phyloP scores from a whole-genome alignment of 2,888 invertebrate species.

The Helicoverpa assulta region DNA sequence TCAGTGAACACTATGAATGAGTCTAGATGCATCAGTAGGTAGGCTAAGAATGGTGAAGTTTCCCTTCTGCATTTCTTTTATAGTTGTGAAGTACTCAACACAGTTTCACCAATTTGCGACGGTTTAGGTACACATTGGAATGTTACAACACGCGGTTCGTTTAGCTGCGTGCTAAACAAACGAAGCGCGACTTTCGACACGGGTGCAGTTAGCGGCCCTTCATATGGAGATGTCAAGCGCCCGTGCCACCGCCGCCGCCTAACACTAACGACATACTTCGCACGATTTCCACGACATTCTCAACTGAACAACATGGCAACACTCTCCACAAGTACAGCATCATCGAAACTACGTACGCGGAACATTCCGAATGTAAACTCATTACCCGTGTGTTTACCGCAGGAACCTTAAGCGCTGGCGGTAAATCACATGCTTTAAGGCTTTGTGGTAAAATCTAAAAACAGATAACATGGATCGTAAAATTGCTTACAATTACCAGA shows the following conservation, averaged over 20 bases:
- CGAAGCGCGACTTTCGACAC: conserved; percentile 80
- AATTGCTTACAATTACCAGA: conserved; percentile 59
- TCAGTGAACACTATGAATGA: conserved; percentile 24
- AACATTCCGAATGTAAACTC: conserved; percentile 44
- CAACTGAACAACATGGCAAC: conserved; percentile 63
- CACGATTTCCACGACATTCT: conserved; percentile 76
- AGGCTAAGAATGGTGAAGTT: conserved; percentile 57
- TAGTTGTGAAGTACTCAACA: conserved; percentile 68
- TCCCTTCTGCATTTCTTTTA: conserved; percentile 66
- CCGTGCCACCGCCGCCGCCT: conserved; percentile 47
- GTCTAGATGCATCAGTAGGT: conserved; percentile 20
- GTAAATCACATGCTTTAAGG: conserved; percentile 50
- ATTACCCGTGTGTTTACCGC: conserved; percentile 40
- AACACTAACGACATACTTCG: conserved; percentile 75
- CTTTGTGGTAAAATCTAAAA: conserved; percentile 49
- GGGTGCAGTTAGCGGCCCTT: conserved; percentile 83
- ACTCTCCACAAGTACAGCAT: conserved; percentile 54
- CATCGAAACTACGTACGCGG: conserved; percentile 42
- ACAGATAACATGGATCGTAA: conserved; percentile 48
- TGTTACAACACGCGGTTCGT: conserved; percentile 77
- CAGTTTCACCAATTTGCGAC: conserved; percentile 84
- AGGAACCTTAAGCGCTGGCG: conserved; percentile 33
- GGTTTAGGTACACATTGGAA: conserved; percentile 72
- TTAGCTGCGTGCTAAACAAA: conserved; percentile 85
- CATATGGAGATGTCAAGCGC: conserved; percentile 75